Evolutionary conservation across 2,797 vertebrate genomes (phyloP), one percentile per base, ranked within the genome.

Genomic region (Hemitrygon akajei): DNA sequence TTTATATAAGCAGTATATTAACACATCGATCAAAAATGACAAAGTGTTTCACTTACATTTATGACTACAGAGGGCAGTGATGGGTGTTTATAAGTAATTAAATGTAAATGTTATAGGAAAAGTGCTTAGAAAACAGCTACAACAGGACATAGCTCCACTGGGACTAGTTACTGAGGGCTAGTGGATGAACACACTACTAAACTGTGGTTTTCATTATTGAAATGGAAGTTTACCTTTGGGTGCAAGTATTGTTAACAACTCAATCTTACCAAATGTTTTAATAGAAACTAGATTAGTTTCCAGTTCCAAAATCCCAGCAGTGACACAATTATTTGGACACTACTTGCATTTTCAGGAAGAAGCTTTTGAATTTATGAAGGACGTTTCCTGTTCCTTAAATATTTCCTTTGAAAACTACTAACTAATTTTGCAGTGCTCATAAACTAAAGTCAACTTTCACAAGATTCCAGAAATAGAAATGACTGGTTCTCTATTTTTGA

Each of bases 141-240:
- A 4, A 80, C 0, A 40, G 79, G 79, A 37, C 79, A 80, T 37
- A 18, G 14, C 3, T 80, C 34, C 27, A 40, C 16, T 37, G 79
- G 1, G 34, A 37, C 79, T 37, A 80, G 60, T 0, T 89, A 89
- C 16, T 60, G 58, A 37, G n/a, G 16, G 18, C 63, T 18, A 18
- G n/a, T 34, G 34, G 7, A 37, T 37, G 16, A 69, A 89, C n/a
- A 14, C 16, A 60, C 60, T 82, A 56, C 84, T 87, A 30, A 30
- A 34, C 2, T n/a, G 60, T 63, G 34, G 69, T 89, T 89, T 66
- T 34, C 63, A 89, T 89, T 66, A 66, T 79, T 89, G 86, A 89
- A 89, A 89, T 89, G 63, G 30, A 89, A 37, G 86, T 9, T 89
- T 89, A 20, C 86, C 63, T 66, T 69, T 89, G 63, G 63, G 18